Evolutionary conservation across 2,888 invertebrate genomes (phyloP), one percentile per base, ranked within the genome.

Genomic region (Nysson spinosus): DNA sequence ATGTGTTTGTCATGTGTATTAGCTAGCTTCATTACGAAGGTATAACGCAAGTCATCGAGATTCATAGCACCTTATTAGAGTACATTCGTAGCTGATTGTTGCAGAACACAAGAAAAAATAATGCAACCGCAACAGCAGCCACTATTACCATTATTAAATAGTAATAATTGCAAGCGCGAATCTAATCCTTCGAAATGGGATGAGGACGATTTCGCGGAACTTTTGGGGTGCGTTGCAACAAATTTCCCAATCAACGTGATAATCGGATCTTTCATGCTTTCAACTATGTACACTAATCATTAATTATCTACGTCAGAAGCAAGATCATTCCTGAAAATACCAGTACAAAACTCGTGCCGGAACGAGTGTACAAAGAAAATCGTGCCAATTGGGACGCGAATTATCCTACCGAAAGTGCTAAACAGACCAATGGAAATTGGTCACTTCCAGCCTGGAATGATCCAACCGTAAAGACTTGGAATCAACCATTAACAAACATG

Each of bases 181-280:
- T 78, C 64, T 54, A 78, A 69, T 65, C 68, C 65, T 4, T 63
- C 72, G 20, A 85, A 83, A 57, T 84, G 84, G 82, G 84, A 85
- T 14, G 90, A 90, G 22, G 93, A 93, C 77, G 91, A 93, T 72
- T 91, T 93, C 79, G 92, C 93, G 3, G 91, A 92, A 78, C 92
- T 94, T 71, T 88, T 94, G 69, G 94, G 94, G 94, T 94, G 84
- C 85, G 89, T 77, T 54, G n/a, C 44, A 37, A 42, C 28, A 34
- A 61, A 54, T 60, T 65, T 39, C 22, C 0, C 58, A 52, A 17
- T 26, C 14, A 35, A 46, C 14, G 7, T 26, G 20, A 32, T 43
- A 37, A 26, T 6, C 5, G 19, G 60, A 30, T 19, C 5, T 4
- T 4, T 24, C 6, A 5, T 7, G 9, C 9, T 24, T 1, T 24